Base-by-base conservation (phyloP, 2,888 invertebrate genomes). In the Seira musarum region DNA sequence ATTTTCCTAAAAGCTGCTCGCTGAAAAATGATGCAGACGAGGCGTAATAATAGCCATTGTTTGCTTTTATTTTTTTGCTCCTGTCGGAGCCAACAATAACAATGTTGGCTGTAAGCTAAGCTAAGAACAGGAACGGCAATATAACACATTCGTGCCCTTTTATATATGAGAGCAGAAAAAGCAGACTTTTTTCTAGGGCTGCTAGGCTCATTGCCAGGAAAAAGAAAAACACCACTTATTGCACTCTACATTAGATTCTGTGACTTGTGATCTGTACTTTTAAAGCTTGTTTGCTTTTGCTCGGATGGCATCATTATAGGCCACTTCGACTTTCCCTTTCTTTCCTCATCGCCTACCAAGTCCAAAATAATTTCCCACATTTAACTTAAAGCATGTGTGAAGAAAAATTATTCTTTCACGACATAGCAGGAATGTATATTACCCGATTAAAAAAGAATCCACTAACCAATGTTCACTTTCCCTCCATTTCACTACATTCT, bases 371-470 rank as follows among this genome's bases (percentile, higher is more conserved):
- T 53, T 53, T 53, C 53, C 53, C 53, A 53, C 53, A 53, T 53
- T 53, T 53, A 53, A 53, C 53, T 53, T 53, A 17, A 13, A 53
- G 53, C 53, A 53, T 53, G 53, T 53, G 53, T 53, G 53, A 53
- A 17, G 53, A 53, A 53, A 53, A 53, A 53, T 53, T 53, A 53
- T 53, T 53, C 53, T 3, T 60, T 74, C 61, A 69, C 76, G 76
- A 76, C 76, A 69, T 61, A 63, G 10, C 63, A 68, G 69, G 69
- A 69, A 68, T 76, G 67, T 75, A 67, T 68, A 76, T 69, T 49
- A 64, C 76, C 57, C 68, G 76, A 76, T 76, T 76, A 76, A 76
- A 76, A 76, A 76, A 40, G 69, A 69, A 76, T 69, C 69, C 53
- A 40, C 35, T 13, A 13, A 10, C 30, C 19, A 35, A 21, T 72